These are phyloP conservation scores for Anthopleura xanthogrammica DNA, from an alignment of 92 coral and sea anemone species.

Conservation along the genomic window DNA sequence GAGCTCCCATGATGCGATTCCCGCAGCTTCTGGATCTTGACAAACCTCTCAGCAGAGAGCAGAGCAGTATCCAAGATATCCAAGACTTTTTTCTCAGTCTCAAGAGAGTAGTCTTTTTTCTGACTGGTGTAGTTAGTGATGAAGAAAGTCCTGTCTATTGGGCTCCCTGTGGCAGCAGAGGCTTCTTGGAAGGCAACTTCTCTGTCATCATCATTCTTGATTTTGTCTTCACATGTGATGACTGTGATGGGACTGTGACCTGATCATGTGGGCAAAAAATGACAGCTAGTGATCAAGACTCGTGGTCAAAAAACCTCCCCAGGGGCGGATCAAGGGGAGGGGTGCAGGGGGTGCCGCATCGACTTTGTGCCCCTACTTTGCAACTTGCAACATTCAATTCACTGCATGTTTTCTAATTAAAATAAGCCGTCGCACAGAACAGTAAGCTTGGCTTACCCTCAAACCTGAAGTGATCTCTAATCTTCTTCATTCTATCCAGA, in stretches of 20 bases:
- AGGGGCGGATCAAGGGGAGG: no score
- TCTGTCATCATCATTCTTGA: slow-evolving; percentile 46
- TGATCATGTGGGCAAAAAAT: neutral
- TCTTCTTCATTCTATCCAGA: slow-evolving; percentile 58
- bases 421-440: no score
- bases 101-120: slow-evolving; percentile 24
- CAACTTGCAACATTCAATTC: no score
- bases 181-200: slow-evolving; percentile 59
- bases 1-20: slow-evolving; percentile 48
- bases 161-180: slow-evolving; percentile 67
- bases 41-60: slow-evolving; percentile 70
- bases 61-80: slow-evolving; percentile 63
- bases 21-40: slow-evolving; percentile 63
- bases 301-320: no score
- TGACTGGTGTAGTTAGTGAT: slow-evolving; percentile 63
- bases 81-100: slow-evolving; percentile 55
- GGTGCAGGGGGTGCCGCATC: no score
- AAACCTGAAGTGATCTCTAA: slow-evolving; percentile 67
- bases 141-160: slow-evolving; percentile 68
- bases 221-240: slow-evolving; percentile 67
- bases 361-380: no score
- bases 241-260: slow-evolving; percentile 83
- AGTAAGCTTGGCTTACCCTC: slow-evolving; percentile 45
- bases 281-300: no score
- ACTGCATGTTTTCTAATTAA: no score